Evolutionary conservation across 2,888 invertebrate genomes (phyloP).

Genomic region (Mechanitis messenoides): DNA sequence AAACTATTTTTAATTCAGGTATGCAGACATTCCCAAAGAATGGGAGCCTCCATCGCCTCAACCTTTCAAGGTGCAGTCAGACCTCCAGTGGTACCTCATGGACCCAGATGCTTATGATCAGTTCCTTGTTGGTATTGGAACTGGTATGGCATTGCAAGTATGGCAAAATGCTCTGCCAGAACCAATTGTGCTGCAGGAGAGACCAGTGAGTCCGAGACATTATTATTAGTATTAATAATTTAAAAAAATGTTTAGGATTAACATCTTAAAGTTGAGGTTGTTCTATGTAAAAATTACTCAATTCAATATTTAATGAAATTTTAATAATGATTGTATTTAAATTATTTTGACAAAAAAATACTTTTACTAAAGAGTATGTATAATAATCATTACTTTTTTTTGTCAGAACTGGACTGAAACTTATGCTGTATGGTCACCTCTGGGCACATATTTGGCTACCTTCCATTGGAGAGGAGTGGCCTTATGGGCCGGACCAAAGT

Average conservation of each 20-base stretch:
- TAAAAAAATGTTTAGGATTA: too few relatives aligned
- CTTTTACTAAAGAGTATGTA: too few relatives aligned
- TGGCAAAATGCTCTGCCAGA: constrained; percentile 95
- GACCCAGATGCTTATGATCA: constrained; percentile 98
- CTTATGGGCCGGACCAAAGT: constrained; percentile 97
- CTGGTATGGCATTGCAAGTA: constrained; percentile 86
- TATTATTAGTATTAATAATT: too few relatives aligned
- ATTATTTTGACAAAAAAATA: too few relatives aligned
- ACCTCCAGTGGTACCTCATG: constrained; percentile 93
- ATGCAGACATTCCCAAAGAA: constrained; percentile 91
- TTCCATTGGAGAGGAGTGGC: constrained; percentile 97
- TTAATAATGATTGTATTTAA: too few relatives aligned
- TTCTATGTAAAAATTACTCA: too few relatives aligned
- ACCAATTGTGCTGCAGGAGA: constrained; percentile 86
- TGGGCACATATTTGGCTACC: constrained; percentile 97
- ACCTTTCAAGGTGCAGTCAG: constrained; percentile 93
- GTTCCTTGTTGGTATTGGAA: constrained; percentile 92
- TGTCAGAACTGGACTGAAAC: constrained; percentile 95
- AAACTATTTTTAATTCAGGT: constrained; percentile 61
- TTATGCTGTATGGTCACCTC: constrained; percentile 97
- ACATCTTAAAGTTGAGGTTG: too few relatives aligned
- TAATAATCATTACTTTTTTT: background rate
- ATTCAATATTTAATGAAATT: too few relatives aligned
- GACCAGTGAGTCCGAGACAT: constrained; percentile 76
- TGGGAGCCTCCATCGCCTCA: constrained; percentile 95